Evolutionary conservation across 2,113 vertebrate genomes (phyloP).

Genomic region (Zingel zingel): DNA sequence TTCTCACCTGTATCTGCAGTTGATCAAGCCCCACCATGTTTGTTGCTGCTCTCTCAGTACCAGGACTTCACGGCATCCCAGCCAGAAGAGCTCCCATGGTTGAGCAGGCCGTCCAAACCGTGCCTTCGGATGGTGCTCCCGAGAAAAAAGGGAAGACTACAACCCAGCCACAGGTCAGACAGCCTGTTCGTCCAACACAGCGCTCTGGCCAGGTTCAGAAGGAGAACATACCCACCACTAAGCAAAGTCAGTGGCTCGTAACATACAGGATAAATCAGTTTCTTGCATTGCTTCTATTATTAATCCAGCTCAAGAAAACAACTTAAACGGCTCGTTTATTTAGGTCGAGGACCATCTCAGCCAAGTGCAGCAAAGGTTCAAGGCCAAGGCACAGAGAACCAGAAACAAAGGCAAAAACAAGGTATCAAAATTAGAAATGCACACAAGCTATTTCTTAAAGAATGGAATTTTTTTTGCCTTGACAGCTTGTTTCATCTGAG

Average conservation of each 20-base stretch:
- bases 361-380: slow-evolving; percentile 33
- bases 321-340: not conserved
- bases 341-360: slow-evolving; percentile 52
- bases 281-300: not conserved
- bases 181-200: slow-evolving; percentile 49
- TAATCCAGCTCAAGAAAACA: not conserved
- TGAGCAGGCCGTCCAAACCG: slow-evolving; percentile 97
- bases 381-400: slow-evolving; percentile 65
- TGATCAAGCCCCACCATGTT: not conserved
- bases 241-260: not conserved
- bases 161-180: slow-evolving; percentile 73
- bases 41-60: not conserved
- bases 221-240: slow-evolving; percentile 66
- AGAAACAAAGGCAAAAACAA: slow-evolving; percentile 90
- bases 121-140: slow-evolving; percentile 83
- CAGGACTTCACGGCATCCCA: slow-evolving; percentile 72
- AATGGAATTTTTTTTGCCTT: not conserved
- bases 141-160: slow-evolving; percentile 78
- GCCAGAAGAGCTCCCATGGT: slow-evolving; percentile 94
- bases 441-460: not conserved
- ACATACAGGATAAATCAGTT: not conserved
- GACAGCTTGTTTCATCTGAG: accelerated
- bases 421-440: slow-evolving; percentile 74
- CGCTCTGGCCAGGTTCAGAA: slow-evolving; percentile 72
- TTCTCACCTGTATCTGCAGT: not conserved